A percentile compares a stretch with the other conserved stretches of the same genome.
phyloP scores from a whole-genome alignment of 2,888 invertebrate species.

The Platerodrilus igneus region DNA sequence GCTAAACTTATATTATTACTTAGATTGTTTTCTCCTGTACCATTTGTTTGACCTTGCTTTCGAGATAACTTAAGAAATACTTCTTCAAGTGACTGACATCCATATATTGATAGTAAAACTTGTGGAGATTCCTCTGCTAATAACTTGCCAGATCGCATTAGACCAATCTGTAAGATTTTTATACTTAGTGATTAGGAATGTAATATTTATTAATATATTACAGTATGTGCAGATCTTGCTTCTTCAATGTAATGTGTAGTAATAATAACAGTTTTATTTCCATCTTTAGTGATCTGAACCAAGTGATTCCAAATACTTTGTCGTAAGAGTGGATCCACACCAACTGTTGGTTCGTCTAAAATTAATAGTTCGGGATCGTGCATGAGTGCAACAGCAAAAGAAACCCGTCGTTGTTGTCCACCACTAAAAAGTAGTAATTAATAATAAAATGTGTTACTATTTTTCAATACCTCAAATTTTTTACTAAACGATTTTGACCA shows the following conservation, averaged over 20 bases:
- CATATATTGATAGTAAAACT: constrained; percentile 76
- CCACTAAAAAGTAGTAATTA: constrained; percentile 70
- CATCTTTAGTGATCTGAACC: constrained; percentile 82
- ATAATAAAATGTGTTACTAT: constrained; percentile 1
- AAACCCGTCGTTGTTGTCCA: constrained; percentile 86
- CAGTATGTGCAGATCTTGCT: constrained; percentile 84
- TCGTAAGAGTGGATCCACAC: constrained; percentile 83
- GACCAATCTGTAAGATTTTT: constrained; percentile 74
- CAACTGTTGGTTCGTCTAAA: constrained; percentile 89
- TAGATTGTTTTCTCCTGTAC: constrained; percentile 48
- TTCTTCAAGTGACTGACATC: constrained; percentile 80
- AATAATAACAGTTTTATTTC: constrained; percentile 87
- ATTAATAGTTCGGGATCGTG: constrained; percentile 89
- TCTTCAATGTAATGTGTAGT: constrained; percentile 96
- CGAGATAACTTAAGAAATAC: constrained; percentile 87
- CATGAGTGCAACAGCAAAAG: constrained; percentile 87
- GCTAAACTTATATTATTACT: constrained; percentile 76
- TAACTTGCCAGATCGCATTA: constrained; percentile 88
- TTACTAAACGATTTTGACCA: constrained; percentile 73
- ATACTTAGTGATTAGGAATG: no score
- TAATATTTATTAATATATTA: constrained; percentile 53
- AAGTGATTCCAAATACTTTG: constrained; percentile 94
- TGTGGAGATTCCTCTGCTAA: constrained; percentile 89
- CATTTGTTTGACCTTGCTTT: constrained; percentile 66
- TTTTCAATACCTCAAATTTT: constrained; percentile 56